Evolutionary conservation across 2,113 vertebrate genomes (phyloP), one percentile per base, ranked within the genome.

Genomic region (Dolichallabes microphthalmus): DNA sequence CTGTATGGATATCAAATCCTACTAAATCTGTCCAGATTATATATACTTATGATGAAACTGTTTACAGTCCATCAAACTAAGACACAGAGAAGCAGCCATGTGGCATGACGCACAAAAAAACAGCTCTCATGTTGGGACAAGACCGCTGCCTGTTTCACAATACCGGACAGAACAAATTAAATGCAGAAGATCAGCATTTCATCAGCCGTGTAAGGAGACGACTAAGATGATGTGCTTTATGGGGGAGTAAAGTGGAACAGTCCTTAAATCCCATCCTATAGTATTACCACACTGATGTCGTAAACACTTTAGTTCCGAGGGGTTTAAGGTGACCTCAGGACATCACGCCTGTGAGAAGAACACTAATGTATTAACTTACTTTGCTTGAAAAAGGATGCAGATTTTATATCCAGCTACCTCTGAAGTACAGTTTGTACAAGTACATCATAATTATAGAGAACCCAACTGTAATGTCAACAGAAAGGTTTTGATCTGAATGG

Each of bases 341-440:
- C 22, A 93, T 25, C 90, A 88, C 90, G 91, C 87, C 91, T 89
- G 87, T 87, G 80, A 87, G 86, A 90, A 90, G 80, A 69, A 71
- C 15, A 89, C 84, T 91, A 58, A 85, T 87, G 69, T n/a, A 82
- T 87, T 86, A 88, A 90, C 92, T 88, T 88, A 91, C 91, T 88
- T 86, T 27, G 14, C 71, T 32, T 17, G 71, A 84, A 50, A 69
- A 57, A 27, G 6, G 3, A 8, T 1, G 68, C 27, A 53, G 30
- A 73, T n/a, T 58, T 39, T 2, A 10, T 68, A n/a, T 45, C 6
- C 35, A 66, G 39, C 20, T 15, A 35, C 12, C 57, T 22, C 39
- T 27, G 12, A 39, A 35, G 30, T 35, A 64, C 22, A 6, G n/a
- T 13, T 74, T 12, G 10, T n/a, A 13, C 7, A 50, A 52, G 12